Conservation (phyloP, 2,888 invertebrate species). For the Ichneumon xanthorius region DNA sequence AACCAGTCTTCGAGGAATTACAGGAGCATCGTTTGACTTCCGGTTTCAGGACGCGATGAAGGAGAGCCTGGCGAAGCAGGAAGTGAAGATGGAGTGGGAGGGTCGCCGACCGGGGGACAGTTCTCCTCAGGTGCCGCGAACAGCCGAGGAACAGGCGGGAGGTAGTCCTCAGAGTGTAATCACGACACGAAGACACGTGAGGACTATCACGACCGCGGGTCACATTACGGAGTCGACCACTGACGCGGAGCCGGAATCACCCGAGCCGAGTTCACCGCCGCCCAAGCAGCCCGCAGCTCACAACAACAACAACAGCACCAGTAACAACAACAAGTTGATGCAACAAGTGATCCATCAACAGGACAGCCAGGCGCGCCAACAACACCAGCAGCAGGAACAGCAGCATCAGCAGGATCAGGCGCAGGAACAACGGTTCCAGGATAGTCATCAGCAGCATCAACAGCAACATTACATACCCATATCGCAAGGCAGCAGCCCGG, state of each 20-base stretch:
- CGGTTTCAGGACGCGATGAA: conserved; percentile 81
- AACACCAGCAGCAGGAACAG: conserved; percentile 78
- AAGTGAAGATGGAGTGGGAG: conserved; percentile 82
- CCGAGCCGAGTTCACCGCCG: conserved; percentile 72
- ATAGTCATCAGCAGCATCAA: conserved; percentile 65
- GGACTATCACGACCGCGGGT: conserved; percentile 88
- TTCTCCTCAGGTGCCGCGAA: conserved; percentile 72
- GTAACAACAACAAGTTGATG: conserved; percentile 65
- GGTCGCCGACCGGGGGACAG: conserved; percentile 75
- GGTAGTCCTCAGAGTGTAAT: conserved; percentile 85
- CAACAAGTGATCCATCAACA: conserved; percentile 77
- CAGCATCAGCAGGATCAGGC: conserved; percentile 79
- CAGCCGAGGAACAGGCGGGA: conserved; percentile 74
- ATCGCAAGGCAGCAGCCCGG: conserved; percentile 75
- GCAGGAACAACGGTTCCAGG: conserved; percentile 66
- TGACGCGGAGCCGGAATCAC: conserved; percentile 78
- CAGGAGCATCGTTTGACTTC: conserved; percentile 38
- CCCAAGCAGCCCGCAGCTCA: conserved; percentile 50
- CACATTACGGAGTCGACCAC: conserved; percentile 85
- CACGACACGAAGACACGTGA: conserved; percentile 86
- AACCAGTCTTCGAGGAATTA: background rate
- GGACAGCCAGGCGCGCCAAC: conserved; percentile 82
- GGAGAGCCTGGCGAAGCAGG: conserved; percentile 80
- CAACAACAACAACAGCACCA: conserved; percentile 66
- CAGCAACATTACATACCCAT: conserved; percentile 77